These are phyloP conservation scores for Nothobranchius furzeri DNA, from an alignment of 2,113 vertebrate species.

Conservation along the genomic window DNA sequence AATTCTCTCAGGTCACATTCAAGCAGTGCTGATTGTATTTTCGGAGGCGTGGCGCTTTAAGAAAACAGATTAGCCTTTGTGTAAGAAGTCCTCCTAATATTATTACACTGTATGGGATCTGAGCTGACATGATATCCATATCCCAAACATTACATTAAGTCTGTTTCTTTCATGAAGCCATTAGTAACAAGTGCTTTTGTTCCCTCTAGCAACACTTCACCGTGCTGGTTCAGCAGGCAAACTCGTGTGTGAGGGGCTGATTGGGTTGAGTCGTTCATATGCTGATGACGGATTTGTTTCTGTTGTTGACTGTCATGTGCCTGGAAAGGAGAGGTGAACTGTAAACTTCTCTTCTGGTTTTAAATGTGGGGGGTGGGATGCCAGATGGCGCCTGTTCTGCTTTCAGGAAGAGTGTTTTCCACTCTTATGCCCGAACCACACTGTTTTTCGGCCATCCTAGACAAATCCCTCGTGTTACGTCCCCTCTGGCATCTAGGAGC, in stretches of 20 bases:
- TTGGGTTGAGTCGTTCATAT: slow-evolving; percentile 43
- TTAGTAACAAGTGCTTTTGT: slow-evolving; percentile 42
- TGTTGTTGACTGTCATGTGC: slow-evolving; percentile 41
- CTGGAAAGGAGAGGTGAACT: slow-evolving; percentile 28
- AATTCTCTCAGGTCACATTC: slow-evolving; percentile 2
- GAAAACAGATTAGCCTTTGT: not conserved
- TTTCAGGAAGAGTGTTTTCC: not conserved
- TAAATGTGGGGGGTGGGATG: slow-evolving; percentile 21
- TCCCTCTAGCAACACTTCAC: slow-evolving; percentile 41
- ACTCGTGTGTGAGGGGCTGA: slow-evolving; percentile 35
- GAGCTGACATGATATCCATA: not conserved
- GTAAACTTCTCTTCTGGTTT: slow-evolving; percentile 21
- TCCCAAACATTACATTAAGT: no score
- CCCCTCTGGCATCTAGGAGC: no score
- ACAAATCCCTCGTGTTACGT: no score
- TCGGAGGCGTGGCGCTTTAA: not conserved
- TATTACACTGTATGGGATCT: not conserved
- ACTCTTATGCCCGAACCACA: not conserved
- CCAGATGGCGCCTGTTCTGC: slow-evolving; percentile 1
- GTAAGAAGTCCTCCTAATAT: not conserved
- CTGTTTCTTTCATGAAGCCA: slow-evolving; percentile 21
- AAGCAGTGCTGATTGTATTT: not conserved
- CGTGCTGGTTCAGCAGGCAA: slow-evolving; percentile 43
- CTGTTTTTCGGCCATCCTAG: no score
- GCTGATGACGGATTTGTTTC: slow-evolving; percentile 44